Conservation (phyloP, 2,113 vertebrate genomes). For the Riparia riparia region DNA sequence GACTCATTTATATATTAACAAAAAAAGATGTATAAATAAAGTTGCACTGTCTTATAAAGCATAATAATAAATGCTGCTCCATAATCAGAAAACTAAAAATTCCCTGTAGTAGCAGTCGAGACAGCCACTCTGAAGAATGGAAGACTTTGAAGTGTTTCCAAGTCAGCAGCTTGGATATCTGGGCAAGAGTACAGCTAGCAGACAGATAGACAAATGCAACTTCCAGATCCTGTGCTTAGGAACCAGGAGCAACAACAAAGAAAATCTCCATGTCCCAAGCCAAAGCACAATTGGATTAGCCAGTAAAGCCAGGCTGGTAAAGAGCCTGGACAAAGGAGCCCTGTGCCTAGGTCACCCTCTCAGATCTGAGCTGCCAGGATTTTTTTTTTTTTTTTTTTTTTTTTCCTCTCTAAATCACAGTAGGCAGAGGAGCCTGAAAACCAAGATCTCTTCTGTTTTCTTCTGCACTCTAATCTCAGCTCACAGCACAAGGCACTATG, state of each 20-base stretch:
- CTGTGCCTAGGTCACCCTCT: not conserved
- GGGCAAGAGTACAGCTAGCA: slow-evolving; percentile 39
- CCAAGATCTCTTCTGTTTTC: not conserved
- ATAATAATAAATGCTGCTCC: not conserved
- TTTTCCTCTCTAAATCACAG: too few species aligned
- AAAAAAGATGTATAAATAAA: not conserved
- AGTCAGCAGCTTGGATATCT: slow-evolving; percentile 27
- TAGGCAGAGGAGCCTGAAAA: not conserved
- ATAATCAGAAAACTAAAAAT: not conserved
- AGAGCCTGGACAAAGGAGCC: not conserved
- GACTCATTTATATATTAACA: not conserved
- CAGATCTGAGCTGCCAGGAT: not conserved
- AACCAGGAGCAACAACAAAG: slow-evolving; percentile 40
- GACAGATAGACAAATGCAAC: slow-evolving; percentile 46
- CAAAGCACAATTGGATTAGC: slow-evolving; percentile 45
- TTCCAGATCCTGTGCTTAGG: slow-evolving; percentile 38
- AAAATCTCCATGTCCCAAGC: not conserved
- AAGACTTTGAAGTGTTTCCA: slow-evolving; percentile 54
- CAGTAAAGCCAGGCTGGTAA: not conserved
- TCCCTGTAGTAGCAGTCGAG: not conserved
- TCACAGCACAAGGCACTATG: not conserved
- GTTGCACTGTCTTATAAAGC: not conserved
- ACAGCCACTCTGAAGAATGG: slow-evolving; percentile 26
- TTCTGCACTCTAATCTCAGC: not conserved
- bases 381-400: not conserved